Base-by-base conservation (phyloP, 53 echinoderm and acorn worm species). In the Stichopus horrens region DNA sequence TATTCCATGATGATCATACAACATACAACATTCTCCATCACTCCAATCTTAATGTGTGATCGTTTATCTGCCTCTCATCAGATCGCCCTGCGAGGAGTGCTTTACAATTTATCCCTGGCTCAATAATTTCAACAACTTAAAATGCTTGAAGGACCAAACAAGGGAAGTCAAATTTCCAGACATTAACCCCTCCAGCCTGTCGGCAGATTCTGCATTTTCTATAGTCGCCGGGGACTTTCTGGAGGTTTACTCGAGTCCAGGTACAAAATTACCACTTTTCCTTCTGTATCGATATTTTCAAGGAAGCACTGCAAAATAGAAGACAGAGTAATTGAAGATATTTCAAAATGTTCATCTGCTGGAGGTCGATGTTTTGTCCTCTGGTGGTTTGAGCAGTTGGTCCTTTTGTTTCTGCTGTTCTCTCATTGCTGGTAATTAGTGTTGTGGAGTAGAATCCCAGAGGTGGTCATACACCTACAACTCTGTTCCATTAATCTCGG, bases 211-310 rank as follows among this genome's bases (percentile, higher is more conserved):
- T 4, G 79, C 92, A 74, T 93, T 96, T 66, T 95, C 97, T 67
- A 96, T 96, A 95, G 92, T 95, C 14, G 97, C 97, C 53, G 97
- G 97, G 20, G 97, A 96, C 83, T 96, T 96, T 58, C 75, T 96
- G 55, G 97, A 96, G 83, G 93, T 96, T 7, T 96, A 96, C 88
- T 80, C 86, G 73, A 92, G 91, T 21, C 86, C 92, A 90, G 97
- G 97, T 96, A 90, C 63, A 63, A 63, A 60, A 37, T 37, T 37
- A 37, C 37, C 37, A 37, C 37, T 37, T 37, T 37, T 37, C 37
- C 37, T 37, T 37, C 37, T 37, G 37, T 37, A 37, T 37, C 37
- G 37, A 37, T 37, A 37, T 37, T 37, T 37, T 37, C 37, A 37
- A 37, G 1, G 37, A 37, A 37, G 37, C 37, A 37, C 37, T 37